A percentile compares a stretch with the other conserved stretches of the same genome.
These are phyloP conservation scores for Pseudochirops corinnae DNA, from an alignment of 2,797 vertebrate genomes.

Conservation along the genomic window DNA sequence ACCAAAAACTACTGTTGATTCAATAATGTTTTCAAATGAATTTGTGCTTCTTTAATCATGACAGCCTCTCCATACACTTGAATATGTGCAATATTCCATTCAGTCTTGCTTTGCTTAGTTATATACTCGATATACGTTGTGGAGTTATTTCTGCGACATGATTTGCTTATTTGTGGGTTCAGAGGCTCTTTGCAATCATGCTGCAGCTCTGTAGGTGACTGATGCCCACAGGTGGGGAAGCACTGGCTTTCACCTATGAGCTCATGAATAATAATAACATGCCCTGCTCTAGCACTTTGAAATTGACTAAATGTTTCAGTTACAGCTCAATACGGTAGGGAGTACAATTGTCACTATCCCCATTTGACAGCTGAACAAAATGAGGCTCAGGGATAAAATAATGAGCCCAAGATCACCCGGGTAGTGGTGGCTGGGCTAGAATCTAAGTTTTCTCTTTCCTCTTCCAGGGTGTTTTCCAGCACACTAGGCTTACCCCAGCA, in stretches of 20 bases:
- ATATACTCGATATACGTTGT: not conserved
- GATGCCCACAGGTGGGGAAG: not conserved
- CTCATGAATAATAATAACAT: not conserved
- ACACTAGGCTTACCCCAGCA: not conserved
- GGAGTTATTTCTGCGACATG: not conserved
- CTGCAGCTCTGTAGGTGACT: not conserved
- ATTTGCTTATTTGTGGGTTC: not conserved
- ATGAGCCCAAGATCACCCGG: too few relatives aligned
- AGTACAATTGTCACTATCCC: not conserved
- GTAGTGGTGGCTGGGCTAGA: not conserved
- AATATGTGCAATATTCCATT: not conserved
- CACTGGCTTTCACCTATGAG: too few relatives aligned
- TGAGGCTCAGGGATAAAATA: too few relatives aligned
- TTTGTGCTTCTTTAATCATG: not conserved
- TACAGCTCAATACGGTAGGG: not conserved
- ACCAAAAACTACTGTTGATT: not conserved
- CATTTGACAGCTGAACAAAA: not conserved
- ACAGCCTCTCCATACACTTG: not conserved
- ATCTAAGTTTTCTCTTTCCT: not conserved
- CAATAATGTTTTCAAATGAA: constrained; percentile 1
- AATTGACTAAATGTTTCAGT: not conserved
- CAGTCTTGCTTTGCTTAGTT: not conserved
- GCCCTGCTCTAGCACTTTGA: not conserved
- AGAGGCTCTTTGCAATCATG: not conserved
- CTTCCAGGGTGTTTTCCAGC: too few relatives aligned